These are phyloP conservation scores for Tipula vernalis DNA, from an alignment of 2,888 invertebrate species.

Conservation along the genomic window DNA sequence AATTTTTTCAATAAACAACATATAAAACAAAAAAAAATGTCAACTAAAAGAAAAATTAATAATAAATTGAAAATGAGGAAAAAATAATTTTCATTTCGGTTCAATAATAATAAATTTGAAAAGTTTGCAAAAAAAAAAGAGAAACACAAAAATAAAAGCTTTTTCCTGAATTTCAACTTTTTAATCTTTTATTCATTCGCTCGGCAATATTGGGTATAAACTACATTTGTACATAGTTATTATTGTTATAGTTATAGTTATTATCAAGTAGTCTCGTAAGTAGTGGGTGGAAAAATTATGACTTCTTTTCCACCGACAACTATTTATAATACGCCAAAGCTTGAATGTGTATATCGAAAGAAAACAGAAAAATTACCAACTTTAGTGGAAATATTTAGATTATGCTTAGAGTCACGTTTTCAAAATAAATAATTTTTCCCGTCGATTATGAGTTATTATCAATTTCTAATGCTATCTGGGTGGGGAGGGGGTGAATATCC, in stretches of 20 bases:
- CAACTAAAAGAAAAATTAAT: background rate
- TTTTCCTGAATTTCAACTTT: background rate
- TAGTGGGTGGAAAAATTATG: too few relatives aligned
- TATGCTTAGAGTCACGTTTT: background rate
- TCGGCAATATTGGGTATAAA: background rate
- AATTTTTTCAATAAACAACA: background rate
- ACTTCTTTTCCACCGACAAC: background rate
- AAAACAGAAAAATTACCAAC: background rate
- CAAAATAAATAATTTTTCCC: background rate
- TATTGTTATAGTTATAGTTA: background rate
- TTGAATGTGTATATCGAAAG: background rate
- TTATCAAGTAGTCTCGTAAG: too few relatives aligned
- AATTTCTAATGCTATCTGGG: background rate
- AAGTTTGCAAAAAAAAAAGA: background rate
- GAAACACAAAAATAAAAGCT: background rate
- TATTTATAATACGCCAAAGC: background rate
- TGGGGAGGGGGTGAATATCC: background rate
- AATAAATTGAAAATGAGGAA: background rate
- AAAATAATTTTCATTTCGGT: background rate
- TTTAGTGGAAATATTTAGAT: background rate
- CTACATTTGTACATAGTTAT: background rate
- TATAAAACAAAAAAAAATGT: background rate
- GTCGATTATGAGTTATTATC: background rate
- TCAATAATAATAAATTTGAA: conserved; percentile 4
- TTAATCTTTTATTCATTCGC: background rate